Evolutionary conservation across 2,888 invertebrate species (phyloP).

Genomic region (Drosophila parthenogenetica): DNA sequence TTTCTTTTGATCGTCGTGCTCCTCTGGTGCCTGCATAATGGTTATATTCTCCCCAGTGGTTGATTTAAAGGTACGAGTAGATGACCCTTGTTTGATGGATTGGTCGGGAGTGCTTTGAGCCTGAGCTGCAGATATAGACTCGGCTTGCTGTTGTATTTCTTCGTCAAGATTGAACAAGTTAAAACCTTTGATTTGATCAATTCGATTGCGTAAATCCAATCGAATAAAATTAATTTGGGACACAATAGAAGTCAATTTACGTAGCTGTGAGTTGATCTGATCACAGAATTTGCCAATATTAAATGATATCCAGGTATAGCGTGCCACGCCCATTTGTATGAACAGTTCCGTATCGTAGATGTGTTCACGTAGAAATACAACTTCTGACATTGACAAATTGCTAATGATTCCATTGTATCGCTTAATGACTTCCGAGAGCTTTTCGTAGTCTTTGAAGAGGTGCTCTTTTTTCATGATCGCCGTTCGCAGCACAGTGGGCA

Average conservation of each 20-base stretch:
- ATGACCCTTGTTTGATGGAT: background rate
- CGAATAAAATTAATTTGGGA: slow-evolving; percentile 90
- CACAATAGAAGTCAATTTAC: slow-evolving; percentile 88
- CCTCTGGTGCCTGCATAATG: slow-evolving; percentile 40
- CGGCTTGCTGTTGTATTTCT: slow-evolving; percentile 1
- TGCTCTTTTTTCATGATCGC: slow-evolving; percentile 86
- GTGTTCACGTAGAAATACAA: slow-evolving; percentile 89
- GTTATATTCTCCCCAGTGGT: slow-evolving; percentile 46
- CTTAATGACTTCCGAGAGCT: slow-evolving; percentile 87
- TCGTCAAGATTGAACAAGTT: slow-evolving; percentile 85
- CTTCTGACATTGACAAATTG: slow-evolving; percentile 90
- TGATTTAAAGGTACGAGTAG: slow-evolving; percentile 43
- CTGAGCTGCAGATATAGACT: background rate
- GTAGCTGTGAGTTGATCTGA: slow-evolving; percentile 87
- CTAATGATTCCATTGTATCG: slow-evolving; percentile 89
- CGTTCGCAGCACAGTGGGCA: slow-evolving; percentile 86
- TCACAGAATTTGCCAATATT: slow-evolving; percentile 91
- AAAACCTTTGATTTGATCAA: slow-evolving; percentile 86
- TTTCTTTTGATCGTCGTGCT: slow-evolving; percentile 19
- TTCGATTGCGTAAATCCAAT: slow-evolving; percentile 87
- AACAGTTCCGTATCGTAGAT: slow-evolving; percentile 90
- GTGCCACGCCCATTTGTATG: slow-evolving; percentile 92
- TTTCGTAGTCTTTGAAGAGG: slow-evolving; percentile 88
- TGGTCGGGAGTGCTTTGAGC: background rate
- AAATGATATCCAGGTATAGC: slow-evolving; percentile 94